Evolutionary conservation across 2,113 vertebrate genomes (phyloP), one percentile per base, ranked within the genome.

Genomic region (Hydrolagus affinis): DNA sequence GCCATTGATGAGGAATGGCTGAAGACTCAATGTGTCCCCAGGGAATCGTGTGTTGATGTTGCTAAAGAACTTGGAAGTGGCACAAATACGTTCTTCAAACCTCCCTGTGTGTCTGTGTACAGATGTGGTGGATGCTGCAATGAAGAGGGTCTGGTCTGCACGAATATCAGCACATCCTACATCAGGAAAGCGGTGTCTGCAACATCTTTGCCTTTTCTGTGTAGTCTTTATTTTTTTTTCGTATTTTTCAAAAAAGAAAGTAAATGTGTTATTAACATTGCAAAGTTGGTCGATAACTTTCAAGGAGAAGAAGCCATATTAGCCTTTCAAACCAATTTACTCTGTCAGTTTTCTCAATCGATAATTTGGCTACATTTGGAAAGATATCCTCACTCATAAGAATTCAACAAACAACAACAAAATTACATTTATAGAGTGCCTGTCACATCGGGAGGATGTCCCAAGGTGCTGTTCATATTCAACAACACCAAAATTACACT

Each of bases 1-100:
- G 97, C 96, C 86, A 97, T 99, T 88, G 97, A 98, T 71, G 97
- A 98, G 57, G 98, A 99, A 88, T 99, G 98, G 98, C 96, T 96
- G 90, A 93, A 94, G 87, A 99, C 96, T 12, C 98, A 97, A 88
- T 99, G 97, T 25, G 95, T 94, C 90, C 98, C 98, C 44, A 91
- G 97, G 88, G 97, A 99, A 92, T 96, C 96, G 0, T 98, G 96
- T 0, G 94, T 99, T 6, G 97, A 98, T 77, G 96, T 98, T 73
- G 97, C 96, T 87, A 95, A 96, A 83, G 97, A 99, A 88, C 89
- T 98, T 73, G 95, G 95, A 85, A 95, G 92, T 0, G 93, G 92
- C 77, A 95, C 95, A 15, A 94, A 95, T 68, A 95, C 94, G 32
- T 98, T 99, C 91, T 99, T 98, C 92, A 98, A 98, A 88, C 98